Evolutionary conservation across 2,113 vertebrate species (phyloP), one percentile per base, ranked within the genome.

Genomic region (Zootoca vivipara): DNA sequence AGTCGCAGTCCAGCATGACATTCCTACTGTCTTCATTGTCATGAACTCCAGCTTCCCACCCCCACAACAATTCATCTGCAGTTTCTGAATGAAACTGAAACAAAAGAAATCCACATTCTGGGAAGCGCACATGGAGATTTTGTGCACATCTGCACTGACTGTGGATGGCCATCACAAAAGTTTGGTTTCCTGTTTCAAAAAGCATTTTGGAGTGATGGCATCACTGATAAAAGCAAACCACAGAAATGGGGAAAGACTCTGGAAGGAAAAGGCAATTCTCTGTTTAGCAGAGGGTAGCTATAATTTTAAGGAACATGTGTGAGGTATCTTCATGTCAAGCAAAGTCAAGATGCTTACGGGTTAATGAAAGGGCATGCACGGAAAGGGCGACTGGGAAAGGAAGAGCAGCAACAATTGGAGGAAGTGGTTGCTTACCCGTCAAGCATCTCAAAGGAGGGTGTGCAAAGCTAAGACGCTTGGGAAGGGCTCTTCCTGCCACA

Each of bases 361-460:
- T 77, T 77, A 77, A 77, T 24, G 38, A 24, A 77, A n/a, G n/a
- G 69, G 69, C 28, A 72, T 30, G 30, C 28, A 13, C 69, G 0
- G 24, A 72, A 72, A 78, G 75, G 15, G 26, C 26, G 22, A 52
- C 13, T 4, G 18, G 58, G 62, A 26, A 69, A 83, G 86, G 81
- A 83, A 86, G 67, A 88, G 26, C 24, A 5, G 24, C 46, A 62
- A 88, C 73, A 88, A 88, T 78, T 4, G 73, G 15, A 78, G 87
- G 87, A 88, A 88, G n/a, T 30, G 24, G 35, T 35, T 46, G 40
- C 62, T 67, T 78, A 16, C 9, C 18, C 58, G 40, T 78, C 38
- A 1, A 67, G 62, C 62, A 52, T 46, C 62, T 69, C 62, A 35
- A 38, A n/a, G 46, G 46, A 40, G 40, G 28, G 30, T 35, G 58